Percentiles rank a stretch among this genome's conserved stretches.
Conservation (phyloP, 1,140 invertebrate genomes). For the Ruditapes philippinarum region DNA sequence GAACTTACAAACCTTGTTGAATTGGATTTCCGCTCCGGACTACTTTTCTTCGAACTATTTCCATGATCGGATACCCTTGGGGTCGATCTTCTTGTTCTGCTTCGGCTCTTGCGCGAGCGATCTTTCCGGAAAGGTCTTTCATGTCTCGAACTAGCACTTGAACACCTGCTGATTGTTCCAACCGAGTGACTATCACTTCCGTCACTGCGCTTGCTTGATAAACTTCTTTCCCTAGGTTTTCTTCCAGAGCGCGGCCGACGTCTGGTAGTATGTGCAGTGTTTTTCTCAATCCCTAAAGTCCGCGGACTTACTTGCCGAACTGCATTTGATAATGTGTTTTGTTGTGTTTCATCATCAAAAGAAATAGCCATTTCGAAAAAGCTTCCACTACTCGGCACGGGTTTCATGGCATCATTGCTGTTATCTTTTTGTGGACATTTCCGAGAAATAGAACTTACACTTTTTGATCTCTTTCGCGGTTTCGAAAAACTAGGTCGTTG, state of each 20-base stretch:
- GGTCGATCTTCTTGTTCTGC: slow-evolving; percentile 6
- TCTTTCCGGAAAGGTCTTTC: neutral
- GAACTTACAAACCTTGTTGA: slow-evolving; percentile 26
- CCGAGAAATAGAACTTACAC: neutral
- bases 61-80: neutral
- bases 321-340: slow-evolving; percentile 59
- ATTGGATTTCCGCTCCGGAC: slow-evolving; percentile 18
- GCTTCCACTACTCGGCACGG: neutral
- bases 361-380: slow-evolving; percentile 56
- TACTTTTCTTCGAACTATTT: slow-evolving; percentile 45
- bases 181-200: slow-evolving; percentile 29
- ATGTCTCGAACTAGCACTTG: neutral
- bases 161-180: slow-evolving; percentile 21
- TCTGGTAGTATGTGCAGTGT: neutral
- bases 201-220: slow-evolving; percentile 38
- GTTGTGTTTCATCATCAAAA: slow-evolving; percentile 58
- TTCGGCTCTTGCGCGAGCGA: slow-evolving; percentile 22
- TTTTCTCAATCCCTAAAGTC: slow-evolving; percentile 18
- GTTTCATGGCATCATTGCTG: neutral
- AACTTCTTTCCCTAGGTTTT: slow-evolving; percentile 44
- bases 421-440: neutral
- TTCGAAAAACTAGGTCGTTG: slow-evolving; percentile 4
- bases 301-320: slow-evolving; percentile 14
- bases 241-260: slow-evolving; percentile 25
- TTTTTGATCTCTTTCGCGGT: slow-evolving; percentile 21